These are phyloP conservation scores for Melanotus villosus DNA, from an alignment of 2,888 invertebrate species.

Conservation along the genomic window DNA sequence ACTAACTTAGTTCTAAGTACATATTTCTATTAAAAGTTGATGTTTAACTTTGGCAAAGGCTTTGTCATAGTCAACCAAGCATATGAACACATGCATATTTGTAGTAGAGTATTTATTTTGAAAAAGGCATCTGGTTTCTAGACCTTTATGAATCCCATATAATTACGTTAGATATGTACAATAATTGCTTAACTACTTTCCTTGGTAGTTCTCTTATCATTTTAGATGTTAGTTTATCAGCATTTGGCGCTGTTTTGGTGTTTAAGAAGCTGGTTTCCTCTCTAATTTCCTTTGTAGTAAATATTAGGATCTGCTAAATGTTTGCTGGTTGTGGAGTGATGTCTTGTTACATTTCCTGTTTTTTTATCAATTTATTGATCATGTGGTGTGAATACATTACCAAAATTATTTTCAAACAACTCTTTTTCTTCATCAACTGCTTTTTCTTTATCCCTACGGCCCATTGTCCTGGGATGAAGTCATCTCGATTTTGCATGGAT, in stretches of 20 bases:
- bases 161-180: too few relatives aligned
- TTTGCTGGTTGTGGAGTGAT: background rate
- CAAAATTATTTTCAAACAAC: slow-evolving; percentile 2
- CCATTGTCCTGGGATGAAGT: background rate
- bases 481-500: background rate
- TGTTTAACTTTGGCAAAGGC: too few relatives aligned
- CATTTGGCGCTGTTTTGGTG: slow-evolving; percentile 5
- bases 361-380: background rate
- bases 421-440: slow-evolving; percentile 15
- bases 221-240: background rate
- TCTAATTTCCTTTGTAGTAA: slow-evolving; percentile 7
- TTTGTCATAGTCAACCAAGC: too few relatives aligned
- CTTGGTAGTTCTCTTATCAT: slow-evolving; percentile 19
- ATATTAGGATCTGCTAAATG: background rate
- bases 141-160: too few relatives aligned
- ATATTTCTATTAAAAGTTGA: too few relatives aligned
- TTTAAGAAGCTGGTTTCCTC: slow-evolving; percentile 6
- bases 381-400: slow-evolving; percentile 8
- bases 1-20: too few relatives aligned
- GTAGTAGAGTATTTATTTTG: too few relatives aligned
- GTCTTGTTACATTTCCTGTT: background rate
- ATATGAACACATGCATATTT: too few relatives aligned
- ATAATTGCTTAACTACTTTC: too few relatives aligned
- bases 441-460: too few relatives aligned
- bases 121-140: too few relatives aligned